Evolutionary conservation across 2,888 invertebrate genomes (phyloP), one percentile per base, ranked within the genome.

Genomic region (Herminia tarsipennalis): DNA sequence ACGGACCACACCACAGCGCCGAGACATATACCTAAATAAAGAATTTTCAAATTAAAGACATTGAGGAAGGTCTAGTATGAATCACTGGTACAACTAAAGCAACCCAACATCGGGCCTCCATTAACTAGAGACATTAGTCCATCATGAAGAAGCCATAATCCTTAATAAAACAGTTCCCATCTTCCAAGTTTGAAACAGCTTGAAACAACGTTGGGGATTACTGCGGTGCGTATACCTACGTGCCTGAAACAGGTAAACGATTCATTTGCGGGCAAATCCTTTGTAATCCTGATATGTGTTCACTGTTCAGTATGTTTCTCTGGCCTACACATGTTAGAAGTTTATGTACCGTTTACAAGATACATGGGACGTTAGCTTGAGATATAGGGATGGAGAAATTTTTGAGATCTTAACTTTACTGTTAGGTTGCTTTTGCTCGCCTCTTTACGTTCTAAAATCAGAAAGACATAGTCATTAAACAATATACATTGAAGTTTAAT

Each of bases 241-340:
- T 32, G 34, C 24, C 17, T 27, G 32, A 28, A 27, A 25, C 66
- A 73, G 70, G 74, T 71, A 70, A 70, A 63, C 72, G 67, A 78
- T 78, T 73, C 71, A 77, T 78, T 76, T 73, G 53, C 46, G 54
- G 44, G 39, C 18, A 59, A 62, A 72, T 70, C 76, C 78, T 68
- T 69, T 70, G 74, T 79, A 78, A 78, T 75, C 77, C 76, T 71
- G 70, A 76, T 70, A 74, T 78, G 78, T 76, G 70, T 66, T 73
- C 68, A 44, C 39, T 42, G 44, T 52, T 41, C 52, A 45, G 49
- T 48, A 24, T 40, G 46, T 46, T 40, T 35, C 37, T 35, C 33
- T 30, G 14, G 16, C 32, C 35, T 27, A 34, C 20, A 28, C 28
- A 28, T 42, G 20, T 28, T 27, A 4, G 14, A 13, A 9, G 33